Base-by-base conservation (phyloP, 1,140 invertebrate genomes). In the Campodea augens region DNA sequence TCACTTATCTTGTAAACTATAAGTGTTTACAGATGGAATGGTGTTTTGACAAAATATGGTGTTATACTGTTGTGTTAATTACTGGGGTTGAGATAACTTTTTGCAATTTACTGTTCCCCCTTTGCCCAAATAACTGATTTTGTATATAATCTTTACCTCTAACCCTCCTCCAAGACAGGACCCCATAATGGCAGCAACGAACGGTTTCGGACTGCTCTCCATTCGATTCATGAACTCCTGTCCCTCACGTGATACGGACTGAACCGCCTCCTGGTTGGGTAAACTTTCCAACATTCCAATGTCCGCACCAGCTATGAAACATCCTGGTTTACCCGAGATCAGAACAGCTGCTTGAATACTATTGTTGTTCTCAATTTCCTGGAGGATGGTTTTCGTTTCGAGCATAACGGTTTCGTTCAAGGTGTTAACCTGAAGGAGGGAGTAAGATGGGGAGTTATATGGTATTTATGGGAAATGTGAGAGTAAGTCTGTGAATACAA, bases 241-340 rank as follows among this genome's bases (percentile, higher is more conserved):
- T 37, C 73, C 79, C 45, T 63, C 61, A 54, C 72, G 71, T 0
- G 84, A 79, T 45, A 96, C 64, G 22, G 67, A 59, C 10, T 72
- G 71, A 20, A 76, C 77, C 63, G 92, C 88, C 44, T 88, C 75
- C 47, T 72, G 74, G 39, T 76, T 80, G 64, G 87, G 80, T 53
- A 78, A 81, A 43, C 64, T 66, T 58, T 81, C 74, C 36, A 90
- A 51, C 83, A 88, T 86, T 4, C 61, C 63, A 49, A 99, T 95
- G 61, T 99, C 95, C 37, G 95, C 95, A 7, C 96, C 96, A 51
- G 92, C 95, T 55, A 99, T 91, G 56, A 98, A 99, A 63, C 81
- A 88, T 39, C 78, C 85, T 40, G 85, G 78, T 63, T 99, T 99
- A 0, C 77, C 87, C 22, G 92, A 98, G 48, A 97, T 96, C 1